A percentile compares a stretch with the other conserved stretches of the same genome.
Conservation (phyloP, 2,113 vertebrate species). For the Turdus rufiventris region DNA sequence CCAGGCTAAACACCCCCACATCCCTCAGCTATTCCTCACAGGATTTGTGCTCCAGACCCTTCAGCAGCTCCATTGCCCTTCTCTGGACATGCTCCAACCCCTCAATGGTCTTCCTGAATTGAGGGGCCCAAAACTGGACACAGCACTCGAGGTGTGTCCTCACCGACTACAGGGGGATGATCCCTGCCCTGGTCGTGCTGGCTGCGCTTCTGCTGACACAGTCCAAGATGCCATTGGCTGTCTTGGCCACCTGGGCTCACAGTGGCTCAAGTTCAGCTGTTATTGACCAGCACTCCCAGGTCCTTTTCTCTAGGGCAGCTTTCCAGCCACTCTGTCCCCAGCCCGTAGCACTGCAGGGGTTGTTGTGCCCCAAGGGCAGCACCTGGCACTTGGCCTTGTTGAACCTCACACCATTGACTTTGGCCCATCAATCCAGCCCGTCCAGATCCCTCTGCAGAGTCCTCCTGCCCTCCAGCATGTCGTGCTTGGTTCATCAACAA, state of each 20-base stretch:
- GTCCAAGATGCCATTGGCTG: neutral
- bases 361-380: neutral
- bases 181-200: neutral
- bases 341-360: neutral
- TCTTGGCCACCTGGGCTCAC: neutral
- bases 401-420: neutral
- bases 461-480: neutral
- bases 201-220: neutral
- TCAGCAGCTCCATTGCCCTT: accelerated
- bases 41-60: neutral
- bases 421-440: neutral
- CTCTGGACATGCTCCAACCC: neutral
- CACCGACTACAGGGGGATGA: neutral
- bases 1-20: neutral
- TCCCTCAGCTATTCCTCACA: neutral
- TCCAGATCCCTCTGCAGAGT: neutral
- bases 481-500: neutral
- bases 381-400: neutral
- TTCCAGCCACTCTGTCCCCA: neutral
- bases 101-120: neutral
- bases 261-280: neutral
- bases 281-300: neutral
- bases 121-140: neutral
- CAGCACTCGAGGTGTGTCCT: accelerated
- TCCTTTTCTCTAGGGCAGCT: neutral